phyloP scores from a whole-genome alignment of 2,888 invertebrate genomes.

The Eurois occulta region DNA sequence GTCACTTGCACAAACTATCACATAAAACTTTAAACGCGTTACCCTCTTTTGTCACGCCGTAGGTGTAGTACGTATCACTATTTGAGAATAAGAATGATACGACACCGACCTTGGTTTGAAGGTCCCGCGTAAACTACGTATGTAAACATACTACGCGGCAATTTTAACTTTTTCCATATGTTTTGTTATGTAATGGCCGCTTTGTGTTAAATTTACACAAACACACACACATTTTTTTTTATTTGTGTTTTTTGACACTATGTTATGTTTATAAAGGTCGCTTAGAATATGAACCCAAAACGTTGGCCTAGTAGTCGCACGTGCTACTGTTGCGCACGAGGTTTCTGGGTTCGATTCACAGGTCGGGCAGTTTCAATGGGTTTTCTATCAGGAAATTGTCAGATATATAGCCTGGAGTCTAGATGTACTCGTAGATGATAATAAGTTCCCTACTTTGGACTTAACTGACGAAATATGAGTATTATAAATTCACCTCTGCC shows the following conservation, averaged over 20 bases:
- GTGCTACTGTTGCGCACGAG: not conserved
- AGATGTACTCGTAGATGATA: not conserved
- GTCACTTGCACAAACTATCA: not conserved
- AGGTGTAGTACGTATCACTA: not conserved
- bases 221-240: too few relatives aligned
- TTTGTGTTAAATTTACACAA: slow-evolving; percentile 2
- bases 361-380: not conserved
- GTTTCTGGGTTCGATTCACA: not conserved
- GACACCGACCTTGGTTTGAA: slow-evolving; percentile 18
- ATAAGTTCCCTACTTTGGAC: not conserved
- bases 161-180: slow-evolving; percentile 6
- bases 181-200: slow-evolving; percentile 20
- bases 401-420: not conserved
- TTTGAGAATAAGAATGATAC: slow-evolving; percentile 8
- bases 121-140: slow-evolving; percentile 21
- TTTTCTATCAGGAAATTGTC: not conserved
- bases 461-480: too few relatives aligned
- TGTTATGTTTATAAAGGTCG: slow-evolving; percentile 15
- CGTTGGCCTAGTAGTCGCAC: not conserved
- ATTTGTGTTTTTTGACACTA: too few relatives aligned
- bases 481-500: not conserved
- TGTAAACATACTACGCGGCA: slow-evolving; percentile 49
- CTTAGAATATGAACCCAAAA: not conserved
- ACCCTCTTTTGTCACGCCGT: not conserved
- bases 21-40: not conserved